Evolutionary conservation across 2,888 invertebrate genomes (phyloP).

Genomic region (Salticus scenicus): DNA sequence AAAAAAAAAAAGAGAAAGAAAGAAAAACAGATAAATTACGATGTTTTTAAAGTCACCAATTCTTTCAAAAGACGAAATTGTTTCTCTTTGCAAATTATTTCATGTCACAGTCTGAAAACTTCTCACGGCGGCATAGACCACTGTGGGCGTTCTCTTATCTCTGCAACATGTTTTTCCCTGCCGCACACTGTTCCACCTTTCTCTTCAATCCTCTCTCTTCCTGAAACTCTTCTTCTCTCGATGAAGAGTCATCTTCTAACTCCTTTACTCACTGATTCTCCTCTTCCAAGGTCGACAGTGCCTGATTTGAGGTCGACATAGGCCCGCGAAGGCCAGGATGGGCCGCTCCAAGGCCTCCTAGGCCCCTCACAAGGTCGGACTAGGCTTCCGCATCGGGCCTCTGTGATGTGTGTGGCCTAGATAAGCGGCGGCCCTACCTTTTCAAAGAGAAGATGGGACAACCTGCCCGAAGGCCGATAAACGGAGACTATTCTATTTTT

Average conservation of each 20-base stretch:
- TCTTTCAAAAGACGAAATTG: too few relatives aligned
- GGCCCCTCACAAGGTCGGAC: slow-evolving; percentile 30
- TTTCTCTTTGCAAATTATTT: too few relatives aligned
- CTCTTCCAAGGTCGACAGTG: slow-evolving; percentile 17
- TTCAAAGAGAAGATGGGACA: neutral
- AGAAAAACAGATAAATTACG: too few relatives aligned
- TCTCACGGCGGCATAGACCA: too few relatives aligned
- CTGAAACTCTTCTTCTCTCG: neutral
- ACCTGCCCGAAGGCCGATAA: neutral
- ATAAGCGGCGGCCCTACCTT: slow-evolving; percentile 17
- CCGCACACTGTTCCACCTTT: too few relatives aligned
- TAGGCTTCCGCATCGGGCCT: slow-evolving; percentile 22
- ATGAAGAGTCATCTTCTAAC: neutral
- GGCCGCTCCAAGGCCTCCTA: slow-evolving; percentile 35
- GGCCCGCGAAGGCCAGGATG: slow-evolving; percentile 20
- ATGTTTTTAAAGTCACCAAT: too few relatives aligned
- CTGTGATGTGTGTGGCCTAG: neutral
- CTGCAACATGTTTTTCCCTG: neutral
- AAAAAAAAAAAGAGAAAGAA: too few relatives aligned
- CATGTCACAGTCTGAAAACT: too few relatives aligned
- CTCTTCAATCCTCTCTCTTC: neutral
- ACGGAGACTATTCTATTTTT: neutral
- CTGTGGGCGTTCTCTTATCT: too few relatives aligned
- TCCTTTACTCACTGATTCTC: slow-evolving; percentile 19
- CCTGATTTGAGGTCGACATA: slow-evolving; percentile 13